These are phyloP conservation scores for Pogonognathellus flavescens DNA, from an alignment of 1,140 invertebrate genomes.

Conservation along the genomic window DNA sequence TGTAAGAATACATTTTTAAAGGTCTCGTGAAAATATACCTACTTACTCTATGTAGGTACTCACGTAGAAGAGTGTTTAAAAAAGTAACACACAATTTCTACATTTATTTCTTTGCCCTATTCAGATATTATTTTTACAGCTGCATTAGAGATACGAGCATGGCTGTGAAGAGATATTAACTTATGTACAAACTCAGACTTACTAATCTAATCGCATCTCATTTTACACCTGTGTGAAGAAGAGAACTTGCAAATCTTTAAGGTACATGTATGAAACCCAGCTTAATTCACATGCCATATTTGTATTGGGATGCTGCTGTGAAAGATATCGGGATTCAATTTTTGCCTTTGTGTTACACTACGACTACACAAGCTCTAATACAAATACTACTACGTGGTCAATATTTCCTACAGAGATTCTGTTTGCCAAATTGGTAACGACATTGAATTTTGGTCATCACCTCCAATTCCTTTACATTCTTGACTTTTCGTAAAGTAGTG, in stretches of 20 bases:
- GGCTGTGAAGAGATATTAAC: not conserved
- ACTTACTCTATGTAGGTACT: not conserved
- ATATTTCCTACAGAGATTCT: not conserved
- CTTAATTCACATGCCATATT: no score
- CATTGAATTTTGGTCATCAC: constrained; percentile 29
- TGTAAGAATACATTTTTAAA: not conserved
- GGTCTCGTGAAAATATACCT: not conserved
- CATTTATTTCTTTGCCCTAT: constrained; percentile 29
- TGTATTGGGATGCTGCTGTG: no score
- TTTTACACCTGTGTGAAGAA: no score
- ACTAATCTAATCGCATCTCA: not conserved
- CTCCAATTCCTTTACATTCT: constrained; percentile 7
- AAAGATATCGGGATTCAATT: no score
- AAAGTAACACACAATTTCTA: not conserved
- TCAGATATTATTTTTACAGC: constrained; percentile 17
- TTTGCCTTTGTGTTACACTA: no score
- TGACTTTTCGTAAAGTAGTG: not conserved
- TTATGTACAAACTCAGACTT: not conserved
- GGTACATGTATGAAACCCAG: not conserved
- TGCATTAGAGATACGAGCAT: not conserved
- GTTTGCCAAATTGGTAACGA: not conserved
- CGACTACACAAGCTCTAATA: not conserved
- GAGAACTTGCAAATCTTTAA: not conserved
- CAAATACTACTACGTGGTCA: not conserved
- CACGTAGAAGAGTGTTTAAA: not conserved